Evolutionary conservation across 2,888 invertebrate genomes (phyloP).

Genomic region (Agriopis leucophaearia): DNA sequence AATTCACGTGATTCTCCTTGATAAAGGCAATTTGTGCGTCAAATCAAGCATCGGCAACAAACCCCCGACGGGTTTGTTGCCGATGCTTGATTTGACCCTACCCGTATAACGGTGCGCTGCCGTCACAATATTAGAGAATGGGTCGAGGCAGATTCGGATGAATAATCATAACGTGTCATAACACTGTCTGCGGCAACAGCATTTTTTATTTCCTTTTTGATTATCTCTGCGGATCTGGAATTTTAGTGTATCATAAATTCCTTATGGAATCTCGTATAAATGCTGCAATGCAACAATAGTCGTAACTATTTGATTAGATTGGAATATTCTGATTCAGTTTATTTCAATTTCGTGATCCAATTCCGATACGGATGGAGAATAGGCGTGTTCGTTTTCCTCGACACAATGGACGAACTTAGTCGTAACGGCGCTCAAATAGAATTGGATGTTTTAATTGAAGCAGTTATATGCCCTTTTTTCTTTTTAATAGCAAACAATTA

Average conservation of each 20-base stretch:
- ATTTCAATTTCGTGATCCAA: slow-evolving; percentile 45
- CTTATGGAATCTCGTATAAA: slow-evolving; percentile 35
- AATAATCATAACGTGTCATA: slow-evolving; percentile 40
- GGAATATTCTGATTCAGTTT: slow-evolving; percentile 40
- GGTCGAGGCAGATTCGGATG: slow-evolving; percentile 35
- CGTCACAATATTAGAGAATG: slow-evolving; percentile 37
- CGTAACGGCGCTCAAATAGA: slow-evolving; percentile 7
- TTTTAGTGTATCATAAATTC: slow-evolving; percentile 36
- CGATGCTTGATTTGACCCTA: no score
- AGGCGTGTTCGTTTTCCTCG: slow-evolving; percentile 38
- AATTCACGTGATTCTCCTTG: slow-evolving; percentile 44
- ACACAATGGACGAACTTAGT: slow-evolving; percentile 21
- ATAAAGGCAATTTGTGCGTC: slow-evolving; percentile 45
- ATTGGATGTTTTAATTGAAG: slow-evolving; percentile 11
- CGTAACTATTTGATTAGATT: slow-evolving; percentile 44
- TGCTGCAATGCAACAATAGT: slow-evolving; percentile 39
- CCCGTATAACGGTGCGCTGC: slow-evolving; percentile 34
- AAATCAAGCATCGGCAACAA: slow-evolving; percentile 36
- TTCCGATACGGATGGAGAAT: slow-evolving; percentile 37
- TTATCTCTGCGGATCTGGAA: slow-evolving; percentile 33
- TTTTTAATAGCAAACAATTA: background rate
- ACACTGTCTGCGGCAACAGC: slow-evolving; percentile 28
- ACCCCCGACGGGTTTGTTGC: no score
- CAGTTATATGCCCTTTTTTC: background rate
- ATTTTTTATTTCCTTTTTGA: slow-evolving; percentile 35